These are phyloP conservation scores for Lapara coniferarum DNA, from an alignment of 2,888 invertebrate genomes.

Conservation along the genomic window DNA sequence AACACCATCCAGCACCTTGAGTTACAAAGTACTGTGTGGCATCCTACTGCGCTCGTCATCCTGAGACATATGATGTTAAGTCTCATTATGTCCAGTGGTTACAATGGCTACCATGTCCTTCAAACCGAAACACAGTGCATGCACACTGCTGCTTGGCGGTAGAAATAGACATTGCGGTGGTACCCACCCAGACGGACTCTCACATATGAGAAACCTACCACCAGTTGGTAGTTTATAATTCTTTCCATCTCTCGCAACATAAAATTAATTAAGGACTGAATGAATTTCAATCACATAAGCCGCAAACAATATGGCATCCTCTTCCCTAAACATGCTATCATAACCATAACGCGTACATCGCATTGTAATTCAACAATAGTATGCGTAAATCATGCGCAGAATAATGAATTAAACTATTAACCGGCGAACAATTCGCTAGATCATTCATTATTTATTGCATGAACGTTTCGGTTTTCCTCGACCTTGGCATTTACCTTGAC, in stretches of 20 bases:
- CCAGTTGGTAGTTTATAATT: too few relatives aligned
- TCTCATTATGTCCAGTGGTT: too few relatives aligned
- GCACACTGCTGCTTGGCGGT: too few relatives aligned
- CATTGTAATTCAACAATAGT: constrained; percentile 29
- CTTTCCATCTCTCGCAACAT: background rate
- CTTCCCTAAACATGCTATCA: constrained; percentile 17
- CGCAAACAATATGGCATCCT: constrained; percentile 22
- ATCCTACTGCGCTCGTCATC: too few relatives aligned
- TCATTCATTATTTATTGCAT: constrained; percentile 32
- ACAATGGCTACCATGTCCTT: too few relatives aligned
- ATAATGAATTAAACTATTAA: constrained; percentile 29
- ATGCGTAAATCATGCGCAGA: constrained; percentile 29
- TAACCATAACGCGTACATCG: constrained; percentile 12
- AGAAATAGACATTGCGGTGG: too few relatives aligned
- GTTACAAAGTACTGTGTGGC: too few relatives aligned
- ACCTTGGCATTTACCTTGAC: constrained; percentile 54
- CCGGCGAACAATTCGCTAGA: constrained; percentile 29
- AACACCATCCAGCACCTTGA: too few relatives aligned
- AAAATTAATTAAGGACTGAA: constrained; percentile 21
- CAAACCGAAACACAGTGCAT: too few relatives aligned
- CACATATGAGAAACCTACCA: too few relatives aligned
- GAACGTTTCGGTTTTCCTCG: constrained; percentile 39
- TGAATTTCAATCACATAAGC: constrained; percentile 16
- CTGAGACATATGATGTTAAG: too few relatives aligned
- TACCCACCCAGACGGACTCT: too few relatives aligned